Base-by-base conservation (phyloP, 2,888 invertebrate species). In the Trissonchulus latispiculum region DNA sequence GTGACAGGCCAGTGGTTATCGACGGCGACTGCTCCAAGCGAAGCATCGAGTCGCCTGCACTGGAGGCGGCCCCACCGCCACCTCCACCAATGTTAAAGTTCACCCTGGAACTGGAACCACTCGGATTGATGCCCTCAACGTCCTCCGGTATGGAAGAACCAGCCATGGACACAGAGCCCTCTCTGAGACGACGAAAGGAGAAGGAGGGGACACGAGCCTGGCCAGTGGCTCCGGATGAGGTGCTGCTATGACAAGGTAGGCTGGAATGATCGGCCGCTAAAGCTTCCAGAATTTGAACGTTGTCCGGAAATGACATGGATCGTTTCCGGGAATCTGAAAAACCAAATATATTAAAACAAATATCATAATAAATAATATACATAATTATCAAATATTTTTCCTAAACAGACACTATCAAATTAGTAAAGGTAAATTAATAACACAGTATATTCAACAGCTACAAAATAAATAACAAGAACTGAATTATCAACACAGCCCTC, bases 251-350 rank as follows among this genome's bases (percentile, higher is more conserved):
- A 23, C 48, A 48, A 23, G 48, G 48, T 23, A 23, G 23, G 48
- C 23, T 8, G 23, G 48, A 23, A 23, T 48, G 48, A 8, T 48
- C 48, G 48, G 48, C 48, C 8, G 48, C 48, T 23, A 48, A 23
- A 23, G 8, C 8, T 48, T 48, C 64, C 64, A 62, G 31, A 18
- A 29, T 29, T n/a, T 62, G 64, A 3, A 62, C 79, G 8, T 77
- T 77, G 67, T 79, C 80, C 18, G 80, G 79, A 2, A 79, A 74
- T 18, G 79, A 79, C 0, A 78, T 77, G 0, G 80, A 78, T 28
- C 78, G 76, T 48, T 76, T 76, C 33, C 76, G 72, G 23, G 48
- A 48, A 8, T 48, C 48, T 48, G 48, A 15, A 8, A 48, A 48
- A 8, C 8, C 48, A 48, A 48, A 48, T n/a, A n/a, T n/a, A n/a